These are phyloP conservation scores for Linnaemya vulpina DNA, from an alignment of 2,888 invertebrate species.

Conservation along the genomic window DNA sequence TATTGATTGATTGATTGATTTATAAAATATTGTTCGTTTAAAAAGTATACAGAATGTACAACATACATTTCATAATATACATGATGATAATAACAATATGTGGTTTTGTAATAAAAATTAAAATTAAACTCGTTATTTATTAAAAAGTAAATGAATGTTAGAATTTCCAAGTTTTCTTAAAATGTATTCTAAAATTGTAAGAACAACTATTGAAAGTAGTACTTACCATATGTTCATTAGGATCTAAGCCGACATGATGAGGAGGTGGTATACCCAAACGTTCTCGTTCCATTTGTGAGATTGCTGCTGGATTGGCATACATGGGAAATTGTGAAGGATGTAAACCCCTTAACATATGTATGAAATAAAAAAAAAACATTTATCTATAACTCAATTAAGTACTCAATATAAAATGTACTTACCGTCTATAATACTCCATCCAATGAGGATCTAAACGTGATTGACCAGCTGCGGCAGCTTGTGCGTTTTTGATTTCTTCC, in stretches of 20 bases:
- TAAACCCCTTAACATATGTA: slow-evolving; percentile 83
- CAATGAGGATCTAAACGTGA: slow-evolving; percentile 90
- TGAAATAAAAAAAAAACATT: background rate
- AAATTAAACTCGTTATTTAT: slow-evolving; percentile 33
- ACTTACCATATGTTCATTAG: slow-evolving; percentile 94
- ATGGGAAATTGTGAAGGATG: slow-evolving; percentile 87
- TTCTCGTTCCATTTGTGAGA: slow-evolving; percentile 94
- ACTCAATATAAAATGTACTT: slow-evolving; percentile 21
- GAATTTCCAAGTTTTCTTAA: slow-evolving; percentile 27
- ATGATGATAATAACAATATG: slow-evolving; percentile 48
- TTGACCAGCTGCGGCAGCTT: slow-evolving; percentile 85
- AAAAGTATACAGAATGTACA: slow-evolving; percentile 50
- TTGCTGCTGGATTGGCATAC: slow-evolving; percentile 89
- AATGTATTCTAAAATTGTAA: background rate
- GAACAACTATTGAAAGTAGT: background rate
- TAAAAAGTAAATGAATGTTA: slow-evolving; percentile 60
- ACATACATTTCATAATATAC: slow-evolving; percentile 37
- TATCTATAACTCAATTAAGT: background rate
- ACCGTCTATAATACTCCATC: slow-evolving; percentile 93
- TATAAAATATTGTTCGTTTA: slow-evolving; percentile 47
- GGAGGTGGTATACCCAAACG: slow-evolving; percentile 90
- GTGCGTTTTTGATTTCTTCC: slow-evolving; percentile 92
- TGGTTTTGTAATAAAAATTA: slow-evolving; percentile 25
- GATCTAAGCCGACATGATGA: slow-evolving; percentile 85
- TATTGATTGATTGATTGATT: slow-evolving; percentile 44